These are phyloP conservation scores for Holcopasites calliopsidis DNA, from an alignment of 1,140 invertebrate species.

Conservation along the genomic window DNA sequence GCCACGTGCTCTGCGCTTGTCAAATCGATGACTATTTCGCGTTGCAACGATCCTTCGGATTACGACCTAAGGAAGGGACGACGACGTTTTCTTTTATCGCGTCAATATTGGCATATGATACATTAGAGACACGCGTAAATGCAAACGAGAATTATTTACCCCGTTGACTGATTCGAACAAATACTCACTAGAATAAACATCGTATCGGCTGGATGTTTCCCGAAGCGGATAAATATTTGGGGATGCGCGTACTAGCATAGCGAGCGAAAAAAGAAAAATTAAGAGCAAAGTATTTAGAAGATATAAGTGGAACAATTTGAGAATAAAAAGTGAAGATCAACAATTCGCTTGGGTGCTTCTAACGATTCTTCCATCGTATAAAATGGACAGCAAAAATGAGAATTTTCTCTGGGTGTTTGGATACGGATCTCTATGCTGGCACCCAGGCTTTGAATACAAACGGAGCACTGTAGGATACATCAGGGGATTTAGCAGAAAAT, in stretches of 20 bases:
- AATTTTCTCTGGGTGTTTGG: conserved; percentile 88
- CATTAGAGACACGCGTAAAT: not conserved
- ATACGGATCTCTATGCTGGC: conserved; percentile 93
- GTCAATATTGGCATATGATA: not conserved
- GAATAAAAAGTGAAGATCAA: not conserved
- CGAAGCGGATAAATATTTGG: not conserved
- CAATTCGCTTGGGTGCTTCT: not conserved
- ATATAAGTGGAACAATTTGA: too few species aligned
- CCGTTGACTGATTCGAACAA: not conserved
- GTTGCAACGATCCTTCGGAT: not conserved
- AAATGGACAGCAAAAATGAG: conserved; percentile 26
- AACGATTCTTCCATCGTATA: not conserved
- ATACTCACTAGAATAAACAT: not conserved
- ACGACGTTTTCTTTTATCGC: too few species aligned
- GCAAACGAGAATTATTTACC: not conserved
- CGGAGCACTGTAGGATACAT: conserved; percentile 86
- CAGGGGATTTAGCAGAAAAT: conserved; percentile 87
- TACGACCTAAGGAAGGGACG: not conserved
- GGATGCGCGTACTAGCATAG: not conserved
- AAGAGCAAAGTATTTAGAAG: fast-evolving
- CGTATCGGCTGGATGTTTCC: not conserved
- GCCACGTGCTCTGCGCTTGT: conserved; percentile 24
- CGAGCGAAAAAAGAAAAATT: not conserved
- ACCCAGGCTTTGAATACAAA: conserved; percentile 89
- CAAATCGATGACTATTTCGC: not conserved